Conservation (phyloP, 2,797 vertebrate species). For the Prunella strophiata region DNA sequence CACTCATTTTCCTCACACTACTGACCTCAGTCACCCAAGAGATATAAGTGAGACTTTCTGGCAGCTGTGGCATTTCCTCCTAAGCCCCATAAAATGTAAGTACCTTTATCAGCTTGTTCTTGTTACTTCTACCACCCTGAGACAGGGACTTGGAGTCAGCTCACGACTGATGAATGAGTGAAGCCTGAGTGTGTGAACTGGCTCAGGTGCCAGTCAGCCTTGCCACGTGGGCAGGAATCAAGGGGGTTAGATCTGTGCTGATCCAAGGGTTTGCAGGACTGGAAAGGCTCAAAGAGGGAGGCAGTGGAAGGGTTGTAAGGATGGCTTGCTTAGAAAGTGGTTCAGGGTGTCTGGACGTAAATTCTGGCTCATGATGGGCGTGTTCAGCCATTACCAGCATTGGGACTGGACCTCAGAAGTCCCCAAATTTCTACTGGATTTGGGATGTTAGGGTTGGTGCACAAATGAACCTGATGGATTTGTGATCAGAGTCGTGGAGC, state of each 20-base stretch:
- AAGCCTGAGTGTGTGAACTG: background rate
- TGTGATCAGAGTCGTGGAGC: background rate
- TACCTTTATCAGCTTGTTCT: background rate
- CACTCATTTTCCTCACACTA: background rate
- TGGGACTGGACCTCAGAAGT: background rate
- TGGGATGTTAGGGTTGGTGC: background rate
- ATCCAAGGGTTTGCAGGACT: background rate
- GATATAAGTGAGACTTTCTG: background rate
- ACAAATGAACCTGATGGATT: accelerated
- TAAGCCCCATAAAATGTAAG: background rate
- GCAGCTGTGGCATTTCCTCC: background rate
- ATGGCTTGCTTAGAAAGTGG: background rate
- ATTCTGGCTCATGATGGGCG: background rate
- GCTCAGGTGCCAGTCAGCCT: background rate
- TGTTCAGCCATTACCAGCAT: background rate
- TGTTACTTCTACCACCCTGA: background rate
- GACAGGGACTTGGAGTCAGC: background rate
- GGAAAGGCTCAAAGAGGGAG: background rate
- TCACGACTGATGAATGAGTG: background rate
- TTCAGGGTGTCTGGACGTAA: background rate
- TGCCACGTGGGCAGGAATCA: background rate
- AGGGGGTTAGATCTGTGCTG: background rate
- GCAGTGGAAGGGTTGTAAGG: background rate
- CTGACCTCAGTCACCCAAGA: background rate
- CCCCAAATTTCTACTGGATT: background rate